These are phyloP conservation scores for Gastrophysa polygoni DNA, from an alignment of 2,888 invertebrate species.

Conservation along the genomic window DNA sequence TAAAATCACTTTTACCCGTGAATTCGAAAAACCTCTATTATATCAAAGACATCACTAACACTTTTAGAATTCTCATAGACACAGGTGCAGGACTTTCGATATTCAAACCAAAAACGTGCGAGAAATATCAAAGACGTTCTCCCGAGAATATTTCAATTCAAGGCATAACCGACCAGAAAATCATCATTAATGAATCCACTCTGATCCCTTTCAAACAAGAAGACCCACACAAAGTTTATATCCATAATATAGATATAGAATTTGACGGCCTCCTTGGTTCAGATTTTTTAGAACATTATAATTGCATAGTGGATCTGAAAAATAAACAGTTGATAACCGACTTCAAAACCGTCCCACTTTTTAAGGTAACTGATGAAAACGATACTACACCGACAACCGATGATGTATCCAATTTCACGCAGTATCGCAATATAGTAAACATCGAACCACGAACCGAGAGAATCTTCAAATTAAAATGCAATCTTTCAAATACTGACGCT, in stretches of 20 bases:
- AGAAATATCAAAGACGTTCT: too few species aligned
- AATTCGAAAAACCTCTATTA: neutral
- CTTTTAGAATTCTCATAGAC: neutral
- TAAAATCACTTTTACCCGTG: neutral
- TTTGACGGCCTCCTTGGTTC: neutral
- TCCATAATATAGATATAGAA: neutral
- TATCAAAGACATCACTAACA: neutral
- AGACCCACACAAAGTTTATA: neutral
- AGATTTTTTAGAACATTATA: slow-evolving; percentile 8
- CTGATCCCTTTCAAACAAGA: neutral
- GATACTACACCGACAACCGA: neutral
- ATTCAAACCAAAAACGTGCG: too few species aligned
- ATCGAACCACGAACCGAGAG: neutral
- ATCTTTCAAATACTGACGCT: neutral
- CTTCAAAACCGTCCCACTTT: slow-evolving; percentile 10
- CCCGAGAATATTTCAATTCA: neutral
- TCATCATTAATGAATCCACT: neutral
- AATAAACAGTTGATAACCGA: slow-evolving; percentile 2
- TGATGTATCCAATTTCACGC: neutral
- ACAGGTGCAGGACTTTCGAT: too few species aligned
- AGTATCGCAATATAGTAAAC: neutral
- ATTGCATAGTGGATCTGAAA: slow-evolving; percentile 1
- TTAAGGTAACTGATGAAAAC: neutral
- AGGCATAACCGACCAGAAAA: neutral
- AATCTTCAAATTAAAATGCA: neutral